A percentile compares a stretch with the other conserved stretches of the same genome.
These are phyloP conservation scores for Stenichneumon culpator DNA, from an alignment of 2,888 invertebrate species.

Conservation along the genomic window DNA sequence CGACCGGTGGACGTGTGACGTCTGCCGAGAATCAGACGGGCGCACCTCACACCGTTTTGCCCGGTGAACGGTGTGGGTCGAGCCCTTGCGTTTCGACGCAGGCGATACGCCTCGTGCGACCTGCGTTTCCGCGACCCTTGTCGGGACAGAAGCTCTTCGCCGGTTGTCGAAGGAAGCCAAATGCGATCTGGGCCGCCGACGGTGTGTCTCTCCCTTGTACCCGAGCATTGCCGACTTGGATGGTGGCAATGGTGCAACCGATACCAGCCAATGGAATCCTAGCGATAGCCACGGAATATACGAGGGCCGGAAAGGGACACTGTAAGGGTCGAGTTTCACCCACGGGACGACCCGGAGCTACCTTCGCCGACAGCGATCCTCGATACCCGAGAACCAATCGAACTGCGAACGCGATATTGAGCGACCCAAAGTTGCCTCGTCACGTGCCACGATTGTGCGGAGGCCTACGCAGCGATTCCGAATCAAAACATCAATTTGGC, in stretches of 20 bases:
- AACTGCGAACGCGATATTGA: conserved; percentile 15
- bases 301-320: not conserved
- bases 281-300: conserved; percentile 61
- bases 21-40: not conserved
- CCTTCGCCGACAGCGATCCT: conserved; percentile 12
- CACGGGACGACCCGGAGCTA: conserved; percentile 1
- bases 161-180: conserved; percentile 76
- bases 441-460: not conserved
- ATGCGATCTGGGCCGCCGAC: conserved; percentile 78
- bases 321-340: conserved; percentile 49
- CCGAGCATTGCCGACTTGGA: conserved; percentile 15
- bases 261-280: conserved; percentile 71
- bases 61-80: not conserved
- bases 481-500: conserved; percentile 1
- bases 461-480: not conserved
- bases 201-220: conserved; percentile 33
- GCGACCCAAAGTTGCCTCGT: not conserved
- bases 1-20: conserved; percentile 18
- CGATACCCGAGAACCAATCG: conserved; percentile 24
- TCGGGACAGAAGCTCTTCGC: conserved; percentile 65
- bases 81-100: not conserved
- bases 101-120: not conserved
- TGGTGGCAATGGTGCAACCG: conserved; percentile 23
- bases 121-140: conserved; percentile 51
- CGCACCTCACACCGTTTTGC: not conserved